phyloP scores from a whole-genome alignment of 2,888 invertebrate species.

The Philaethria dido region DNA sequence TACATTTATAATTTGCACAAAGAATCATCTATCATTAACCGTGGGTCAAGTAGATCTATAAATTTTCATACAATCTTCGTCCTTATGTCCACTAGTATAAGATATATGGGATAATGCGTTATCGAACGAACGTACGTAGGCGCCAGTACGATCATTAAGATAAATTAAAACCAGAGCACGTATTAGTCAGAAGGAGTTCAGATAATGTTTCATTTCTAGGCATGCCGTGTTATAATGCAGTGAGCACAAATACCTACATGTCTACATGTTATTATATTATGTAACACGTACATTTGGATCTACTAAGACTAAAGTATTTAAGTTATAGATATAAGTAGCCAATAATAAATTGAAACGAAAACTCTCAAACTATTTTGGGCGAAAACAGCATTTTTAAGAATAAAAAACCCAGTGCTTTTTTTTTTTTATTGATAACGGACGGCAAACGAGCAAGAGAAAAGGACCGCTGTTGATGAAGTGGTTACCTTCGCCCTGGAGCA shows the following conservation, averaged over 20 bases:
- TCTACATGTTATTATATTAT: background rate
- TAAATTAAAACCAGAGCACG: constrained; percentile 64
- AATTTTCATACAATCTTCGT: constrained; percentile 6
- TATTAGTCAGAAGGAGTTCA: constrained; percentile 34
- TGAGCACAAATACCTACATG: background rate
- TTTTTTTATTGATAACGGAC: too few species aligned
- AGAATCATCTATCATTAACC: constrained; percentile 27
- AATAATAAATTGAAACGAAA: too few species aligned
- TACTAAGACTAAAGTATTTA: too few species aligned
- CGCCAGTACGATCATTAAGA: constrained; percentile 58
- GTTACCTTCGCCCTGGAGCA: too few species aligned
- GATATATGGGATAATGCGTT: constrained; percentile 20
- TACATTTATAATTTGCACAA: constrained; percentile 29
- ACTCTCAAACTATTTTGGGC: too few species aligned
- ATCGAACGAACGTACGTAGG: constrained; percentile 40
- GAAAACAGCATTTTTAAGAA: too few species aligned
- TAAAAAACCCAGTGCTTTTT: too few species aligned
- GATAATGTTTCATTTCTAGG: constrained; percentile 29
- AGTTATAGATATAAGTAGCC: too few species aligned
- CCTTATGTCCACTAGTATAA: constrained; percentile 5
- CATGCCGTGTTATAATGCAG: constrained; percentile 14
- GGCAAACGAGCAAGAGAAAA: too few species aligned
- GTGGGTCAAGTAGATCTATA: constrained; percentile 17
- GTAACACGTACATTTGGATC: background rate
- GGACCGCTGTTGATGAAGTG: too few species aligned